Base-by-base conservation (phyloP, 2,797 vertebrate species). In the Arnoldichthys spilopterus region DNA sequence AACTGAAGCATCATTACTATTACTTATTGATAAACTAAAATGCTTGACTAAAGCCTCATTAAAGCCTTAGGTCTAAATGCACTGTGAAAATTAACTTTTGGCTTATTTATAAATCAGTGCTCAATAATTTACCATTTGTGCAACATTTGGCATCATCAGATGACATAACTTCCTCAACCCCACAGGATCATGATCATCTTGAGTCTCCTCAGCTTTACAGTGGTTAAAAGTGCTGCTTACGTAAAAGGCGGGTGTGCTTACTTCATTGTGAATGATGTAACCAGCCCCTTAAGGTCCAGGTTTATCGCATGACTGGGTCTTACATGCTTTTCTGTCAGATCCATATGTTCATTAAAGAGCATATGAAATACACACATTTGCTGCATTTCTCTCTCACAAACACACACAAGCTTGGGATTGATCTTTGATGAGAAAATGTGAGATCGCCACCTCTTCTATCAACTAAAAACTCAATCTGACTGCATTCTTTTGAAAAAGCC, bases 81-180 rank as follows among this genome's bases (percentile, higher is more conserved):
- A 8, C 40, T 47, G n/a, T 26, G 34, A 3, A n/a, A 8, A 13
- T 62, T 34, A 15, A 22, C 12, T 22, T 64, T 12, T 45, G 12
- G 16, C 8, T 67, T 16, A 67, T 63, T 45, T 11, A 53, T 34
- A 63, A 22, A 34, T 22, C n/a, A 54, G 9, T 89, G 47, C 72
- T 91, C 77, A 93, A 92, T 90, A 89, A 92, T 92, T 88, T 78
- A 93, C 78, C 45, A 56, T 77, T 3, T 68, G n/a, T 58, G 64
- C 76, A 82, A 63, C 8, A 22, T 3, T 5, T 37, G 32, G 40
- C 3, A n/a, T 32, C 7, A 80, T 84, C 79, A 87, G 28, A 68
- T 51, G 76, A 74, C 85, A 79, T 89, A 32, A 28, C 76, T 63
- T 83, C 86, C 71, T 75, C 88, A 40, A 3, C 34, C 34, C 34